Base-by-base conservation (phyloP, 64 coral and sea anemone species). In the Montipora efflorescens region DNA sequence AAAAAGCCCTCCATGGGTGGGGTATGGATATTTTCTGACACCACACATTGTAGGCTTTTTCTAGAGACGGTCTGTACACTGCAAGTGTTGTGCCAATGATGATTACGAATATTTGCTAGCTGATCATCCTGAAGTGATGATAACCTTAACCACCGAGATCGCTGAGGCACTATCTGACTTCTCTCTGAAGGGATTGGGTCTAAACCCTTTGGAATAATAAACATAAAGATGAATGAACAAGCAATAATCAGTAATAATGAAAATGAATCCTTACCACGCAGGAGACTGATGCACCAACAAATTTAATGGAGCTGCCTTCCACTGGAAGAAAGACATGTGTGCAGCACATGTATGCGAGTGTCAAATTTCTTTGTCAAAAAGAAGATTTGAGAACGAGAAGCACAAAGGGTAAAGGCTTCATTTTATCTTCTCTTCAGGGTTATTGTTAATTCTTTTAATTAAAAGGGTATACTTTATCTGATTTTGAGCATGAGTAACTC, bases 91-190 rank as follows among this genome's bases (percentile, higher is more conserved):
- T 86, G 82, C 82, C 82, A 11, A 46, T 86, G 82, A 86, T 86
- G 82, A 86, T 71, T 49, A 13, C 15, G 59, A 71, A 86, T 86
- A 86, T 48, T 86, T 86, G 82, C 82, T 71, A 86, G 82, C 71
- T 86, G 82, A 86, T 86, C 82, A 71, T 71, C 66, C 14, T 69
- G 82, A 86, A 50, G 48, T 86, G 82, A 86, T 86, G 47, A 71
- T 64, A 86, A 71, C 62, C 20, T 3, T 2, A 48, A 22, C 62
- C 82, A 86, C 82, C 82, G 49, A 86, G 82, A 71, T 86, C 82
- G 82, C 82, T 86, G 82, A 86, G 82, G 82, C 82, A 86, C 82
- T 45, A 36, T 36, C 28, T 36, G 28, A 36, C 28, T 36, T 36
- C 28, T 36, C 28, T 36, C 28, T 36, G 28, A 36, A 36, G 28